phyloP scores from a whole-genome alignment of 1,140 invertebrate species.

The Paracyclopina nana region DNA sequence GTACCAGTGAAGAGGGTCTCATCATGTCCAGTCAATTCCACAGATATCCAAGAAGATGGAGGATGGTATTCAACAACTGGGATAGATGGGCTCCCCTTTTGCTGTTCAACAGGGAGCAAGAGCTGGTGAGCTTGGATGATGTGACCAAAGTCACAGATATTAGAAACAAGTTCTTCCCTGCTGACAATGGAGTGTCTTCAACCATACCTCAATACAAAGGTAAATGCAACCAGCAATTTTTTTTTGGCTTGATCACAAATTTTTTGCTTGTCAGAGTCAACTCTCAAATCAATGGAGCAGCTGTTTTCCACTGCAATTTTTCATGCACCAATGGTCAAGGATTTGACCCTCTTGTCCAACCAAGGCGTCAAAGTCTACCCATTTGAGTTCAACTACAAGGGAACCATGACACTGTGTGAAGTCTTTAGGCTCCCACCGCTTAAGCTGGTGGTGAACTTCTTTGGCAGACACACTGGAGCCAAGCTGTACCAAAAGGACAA shows the following conservation, averaged over 20 bases:
- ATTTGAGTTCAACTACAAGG: neutral
- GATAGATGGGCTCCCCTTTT: neutral
- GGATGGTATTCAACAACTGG: neutral
- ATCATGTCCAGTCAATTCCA: neutral
- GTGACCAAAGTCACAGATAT: neutral
- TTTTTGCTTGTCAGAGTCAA: no score
- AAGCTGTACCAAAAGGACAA: neutral
- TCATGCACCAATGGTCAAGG: neutral
- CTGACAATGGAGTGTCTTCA: neutral
- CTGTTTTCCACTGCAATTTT: neutral
- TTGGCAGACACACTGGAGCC: neutral
- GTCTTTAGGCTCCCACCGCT: neutral
- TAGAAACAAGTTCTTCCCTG: neutral
- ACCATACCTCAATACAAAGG: no score
- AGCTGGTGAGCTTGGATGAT: neutral
- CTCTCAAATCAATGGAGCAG: neutral
- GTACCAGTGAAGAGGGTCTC: neutral
- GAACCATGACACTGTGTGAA: neutral
- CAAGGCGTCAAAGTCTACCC: neutral
- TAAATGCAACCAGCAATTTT: no score
- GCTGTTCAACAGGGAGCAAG: neutral
- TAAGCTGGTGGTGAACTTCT: neutral
- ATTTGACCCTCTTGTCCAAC: neutral
- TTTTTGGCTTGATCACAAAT: no score
- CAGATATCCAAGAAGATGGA: slow-evolving; percentile 1